Evolutionary conservation across 2,797 vertebrate species (phyloP).

Genomic region (Gymnocypris eckloni): DNA sequence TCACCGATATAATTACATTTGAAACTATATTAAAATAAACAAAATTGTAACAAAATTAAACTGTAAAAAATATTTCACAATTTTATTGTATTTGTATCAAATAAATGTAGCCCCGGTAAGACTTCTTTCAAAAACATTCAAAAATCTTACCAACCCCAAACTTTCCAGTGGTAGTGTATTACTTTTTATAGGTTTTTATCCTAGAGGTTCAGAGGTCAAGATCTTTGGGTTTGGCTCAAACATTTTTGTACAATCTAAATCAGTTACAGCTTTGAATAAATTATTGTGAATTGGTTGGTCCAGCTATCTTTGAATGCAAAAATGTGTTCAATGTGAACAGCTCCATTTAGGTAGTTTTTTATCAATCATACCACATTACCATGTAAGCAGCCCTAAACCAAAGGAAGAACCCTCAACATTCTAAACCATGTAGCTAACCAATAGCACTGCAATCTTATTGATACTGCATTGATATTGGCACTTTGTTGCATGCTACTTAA

Average conservation of each 20-base stretch:
- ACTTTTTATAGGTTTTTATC: not conserved
- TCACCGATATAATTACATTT: not conserved
- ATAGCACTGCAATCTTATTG: conserved; percentile 1
- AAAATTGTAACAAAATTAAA: not conserved
- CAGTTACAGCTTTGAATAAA: not conserved
- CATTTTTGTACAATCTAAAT: not conserved
- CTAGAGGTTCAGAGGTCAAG: not conserved
- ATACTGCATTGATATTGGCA: not conserved
- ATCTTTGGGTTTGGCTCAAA: not conserved
- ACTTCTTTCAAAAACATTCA: not conserved
- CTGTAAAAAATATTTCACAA: too few relatives aligned
- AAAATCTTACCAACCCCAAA: not conserved
- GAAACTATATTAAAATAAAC: not conserved
- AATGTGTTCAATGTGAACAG: not conserved
- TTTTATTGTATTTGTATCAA: not conserved
- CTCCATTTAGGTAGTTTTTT: not conserved
- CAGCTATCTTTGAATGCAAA: not conserved
- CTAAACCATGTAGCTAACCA: not conserved
- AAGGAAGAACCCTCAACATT: not conserved
- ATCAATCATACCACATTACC: not conserved
- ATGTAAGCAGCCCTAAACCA: not conserved
- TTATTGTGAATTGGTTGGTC: not conserved
- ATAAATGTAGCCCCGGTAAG: not conserved
- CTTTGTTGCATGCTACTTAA: conserved; percentile 2
- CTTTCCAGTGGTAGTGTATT: too few relatives aligned